A percentile compares a stretch with the other conserved stretches of the same genome.
These are phyloP conservation scores for Gadopsis bispinosus DNA, from an alignment of 2,797 vertebrate genomes.

Conservation along the genomic window DNA sequence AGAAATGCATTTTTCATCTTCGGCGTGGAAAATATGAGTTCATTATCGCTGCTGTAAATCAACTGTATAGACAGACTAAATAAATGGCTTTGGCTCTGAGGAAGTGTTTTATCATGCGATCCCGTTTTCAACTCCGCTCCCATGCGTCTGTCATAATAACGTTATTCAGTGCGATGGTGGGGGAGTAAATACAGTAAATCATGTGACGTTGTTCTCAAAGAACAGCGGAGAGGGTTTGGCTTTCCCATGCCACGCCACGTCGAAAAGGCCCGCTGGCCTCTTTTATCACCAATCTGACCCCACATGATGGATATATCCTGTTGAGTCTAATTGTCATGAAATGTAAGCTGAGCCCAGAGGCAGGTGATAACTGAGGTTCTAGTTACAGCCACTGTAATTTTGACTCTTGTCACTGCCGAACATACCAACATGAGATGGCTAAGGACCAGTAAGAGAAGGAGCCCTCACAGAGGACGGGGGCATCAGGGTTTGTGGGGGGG, in stretches of 20 bases:
- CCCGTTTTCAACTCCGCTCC: constrained; percentile 39
- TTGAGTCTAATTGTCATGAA: constrained; percentile 77
- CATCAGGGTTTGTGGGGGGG: constrained; percentile 21
- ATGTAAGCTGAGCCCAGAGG: constrained; percentile 74
- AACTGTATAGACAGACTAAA: constrained; percentile 40
- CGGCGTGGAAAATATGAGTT: constrained; percentile 28
- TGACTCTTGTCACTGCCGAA: constrained; percentile 47
- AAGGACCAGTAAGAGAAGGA: constrained; percentile 49
- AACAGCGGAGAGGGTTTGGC: constrained; percentile 25
- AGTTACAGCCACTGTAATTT: constrained; percentile 71
- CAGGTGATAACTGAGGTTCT: constrained; percentile 72
- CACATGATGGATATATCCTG: constrained; percentile 77
- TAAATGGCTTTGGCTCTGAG: constrained; percentile 32
- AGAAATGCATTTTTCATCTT: constrained; percentile 49
- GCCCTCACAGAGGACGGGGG: constrained; percentile 15
- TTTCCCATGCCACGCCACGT: constrained; percentile 72
- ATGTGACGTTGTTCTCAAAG: constrained; percentile 31
- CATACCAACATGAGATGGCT: constrained; percentile 51
- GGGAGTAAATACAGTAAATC: constrained; percentile 67
- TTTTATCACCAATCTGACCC: constrained; percentile 79
- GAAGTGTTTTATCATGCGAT: constrained; percentile 55
- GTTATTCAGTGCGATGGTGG: constrained; percentile 40
- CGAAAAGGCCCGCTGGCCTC: constrained; percentile 38
- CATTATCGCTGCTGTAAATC: constrained; percentile 57
- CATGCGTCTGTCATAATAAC: constrained; percentile 53